phyloP scores from a whole-genome alignment of 2,888 invertebrate species.

The Steromphala cineraria region DNA sequence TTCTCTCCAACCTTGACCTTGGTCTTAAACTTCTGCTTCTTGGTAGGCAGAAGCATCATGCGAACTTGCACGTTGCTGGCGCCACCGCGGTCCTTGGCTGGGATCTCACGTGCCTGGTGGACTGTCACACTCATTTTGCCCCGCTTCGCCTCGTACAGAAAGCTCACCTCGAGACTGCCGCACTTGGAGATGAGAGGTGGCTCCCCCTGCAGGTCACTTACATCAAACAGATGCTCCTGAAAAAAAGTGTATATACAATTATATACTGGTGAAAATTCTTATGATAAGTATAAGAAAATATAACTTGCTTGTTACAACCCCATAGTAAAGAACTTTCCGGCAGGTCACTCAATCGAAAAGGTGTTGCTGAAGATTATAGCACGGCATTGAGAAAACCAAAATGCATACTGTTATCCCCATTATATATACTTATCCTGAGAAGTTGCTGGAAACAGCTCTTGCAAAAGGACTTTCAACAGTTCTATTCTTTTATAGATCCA shows the following conservation, averaged over 20 bases:
- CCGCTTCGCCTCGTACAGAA: conserved; percentile 92
- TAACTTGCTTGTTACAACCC: no score
- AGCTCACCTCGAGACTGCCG: conserved; percentile 90
- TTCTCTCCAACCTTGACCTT: conserved; percentile 93
- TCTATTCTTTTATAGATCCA: no score
- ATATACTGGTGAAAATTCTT: no score
- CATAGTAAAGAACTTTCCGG: no score
- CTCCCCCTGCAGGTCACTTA: conserved; percentile 75
- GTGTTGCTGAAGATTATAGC: no score
- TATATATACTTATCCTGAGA: no score
- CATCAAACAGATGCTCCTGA: conserved; percentile 76
- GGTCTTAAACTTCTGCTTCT: conserved; percentile 95
- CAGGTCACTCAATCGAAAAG: no score
- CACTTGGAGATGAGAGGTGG: conserved; percentile 75
- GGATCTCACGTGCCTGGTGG: conserved; percentile 89
- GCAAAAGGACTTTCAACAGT: no score
- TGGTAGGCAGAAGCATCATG: conserved; percentile 89
- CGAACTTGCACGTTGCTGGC: conserved; percentile 80
- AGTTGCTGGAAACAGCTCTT: no score
- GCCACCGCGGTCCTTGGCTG: conserved; percentile 77
- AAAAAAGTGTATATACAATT: conserved; percentile 13
- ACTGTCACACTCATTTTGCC: conserved; percentile 94
- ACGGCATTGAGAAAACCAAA: no score
- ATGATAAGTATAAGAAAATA: no score
- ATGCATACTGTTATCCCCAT: no score